Evolutionary conservation across 2,888 invertebrate genomes (phyloP).

Genomic region (Rhyacophila evoluta): DNA sequence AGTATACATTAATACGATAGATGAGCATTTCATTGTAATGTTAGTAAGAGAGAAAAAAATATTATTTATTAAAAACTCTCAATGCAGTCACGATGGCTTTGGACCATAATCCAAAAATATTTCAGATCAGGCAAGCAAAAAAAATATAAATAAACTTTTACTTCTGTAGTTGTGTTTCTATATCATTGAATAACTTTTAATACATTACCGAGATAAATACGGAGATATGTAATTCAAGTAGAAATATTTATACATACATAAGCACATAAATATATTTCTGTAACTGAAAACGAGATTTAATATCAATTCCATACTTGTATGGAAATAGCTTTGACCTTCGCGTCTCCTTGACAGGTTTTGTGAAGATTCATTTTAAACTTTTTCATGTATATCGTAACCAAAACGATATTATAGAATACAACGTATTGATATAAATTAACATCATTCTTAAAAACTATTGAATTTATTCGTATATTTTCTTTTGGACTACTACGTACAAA

Average conservation of each 20-base stretch:
- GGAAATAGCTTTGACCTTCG: background rate
- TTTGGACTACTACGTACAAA: too few relatives aligned
- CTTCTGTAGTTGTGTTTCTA: slow-evolving; percentile 47
- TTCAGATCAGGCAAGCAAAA: slow-evolving; percentile 42
- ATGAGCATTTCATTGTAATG: too few relatives aligned
- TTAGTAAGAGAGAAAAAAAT: too few relatives aligned
- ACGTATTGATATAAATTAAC: too few relatives aligned
- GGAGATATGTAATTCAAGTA: background rate
- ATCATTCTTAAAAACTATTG: too few relatives aligned
- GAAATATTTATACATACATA: slow-evolving; percentile 31
- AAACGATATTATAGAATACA: too few relatives aligned
- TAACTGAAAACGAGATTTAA: slow-evolving; percentile 15
- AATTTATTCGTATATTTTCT: too few relatives aligned
- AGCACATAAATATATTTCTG: background rate
- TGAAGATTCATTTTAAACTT: too few relatives aligned
- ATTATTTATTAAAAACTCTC: background rate
- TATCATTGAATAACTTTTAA: slow-evolving; percentile 50
- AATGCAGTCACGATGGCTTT: background rate
- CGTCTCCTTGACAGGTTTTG: background rate
- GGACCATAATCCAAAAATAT: slow-evolving; percentile 32
- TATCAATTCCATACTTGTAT: background rate
- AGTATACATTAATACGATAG: too few relatives aligned
- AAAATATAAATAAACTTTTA: slow-evolving; percentile 30
- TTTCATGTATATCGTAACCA: too few relatives aligned
- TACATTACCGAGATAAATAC: slow-evolving; percentile 36